These are phyloP conservation scores for Pardalotus punctatus DNA, from an alignment of 2,113 vertebrate genomes.

Conservation along the genomic window DNA sequence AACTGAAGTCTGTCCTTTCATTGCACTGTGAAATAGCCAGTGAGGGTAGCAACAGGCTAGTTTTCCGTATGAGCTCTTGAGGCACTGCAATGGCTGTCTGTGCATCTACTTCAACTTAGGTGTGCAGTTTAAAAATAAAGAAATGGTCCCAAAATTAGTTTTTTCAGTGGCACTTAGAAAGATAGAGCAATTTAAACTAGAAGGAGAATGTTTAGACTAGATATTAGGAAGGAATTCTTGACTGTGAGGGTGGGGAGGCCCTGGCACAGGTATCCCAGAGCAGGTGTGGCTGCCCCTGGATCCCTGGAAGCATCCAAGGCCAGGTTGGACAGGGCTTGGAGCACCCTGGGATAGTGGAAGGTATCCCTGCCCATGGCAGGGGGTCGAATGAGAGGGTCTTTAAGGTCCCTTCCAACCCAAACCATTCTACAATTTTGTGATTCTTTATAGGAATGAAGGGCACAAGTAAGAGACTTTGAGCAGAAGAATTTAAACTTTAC, in stretches of 20 bases:
- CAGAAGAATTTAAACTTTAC: background rate
- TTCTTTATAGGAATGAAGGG: background rate
- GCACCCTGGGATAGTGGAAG: fast-evolving
- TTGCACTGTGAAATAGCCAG: background rate
- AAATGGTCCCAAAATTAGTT: background rate
- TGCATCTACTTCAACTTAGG: background rate
- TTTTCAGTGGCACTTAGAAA: background rate
- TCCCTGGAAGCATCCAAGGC: background rate
- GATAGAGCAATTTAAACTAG: background rate
- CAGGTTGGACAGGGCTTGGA: fast-evolving
- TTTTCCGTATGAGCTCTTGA: background rate
- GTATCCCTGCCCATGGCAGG: background rate
- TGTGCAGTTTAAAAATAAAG: background rate
- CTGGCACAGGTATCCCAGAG: background rate
- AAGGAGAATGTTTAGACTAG: background rate
- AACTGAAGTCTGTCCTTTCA: background rate
- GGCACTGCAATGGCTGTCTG: background rate
- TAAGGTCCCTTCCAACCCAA: background rate
- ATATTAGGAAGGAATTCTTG: background rate
- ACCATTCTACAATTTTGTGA: background rate
- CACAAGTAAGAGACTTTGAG: background rate
- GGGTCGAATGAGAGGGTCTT: background rate
- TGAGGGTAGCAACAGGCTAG: background rate
- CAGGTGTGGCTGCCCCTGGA: background rate
- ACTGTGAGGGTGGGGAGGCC: background rate